Conservation (phyloP, 2,797 vertebrate genomes). For the Rhinichthys osculus region DNA sequence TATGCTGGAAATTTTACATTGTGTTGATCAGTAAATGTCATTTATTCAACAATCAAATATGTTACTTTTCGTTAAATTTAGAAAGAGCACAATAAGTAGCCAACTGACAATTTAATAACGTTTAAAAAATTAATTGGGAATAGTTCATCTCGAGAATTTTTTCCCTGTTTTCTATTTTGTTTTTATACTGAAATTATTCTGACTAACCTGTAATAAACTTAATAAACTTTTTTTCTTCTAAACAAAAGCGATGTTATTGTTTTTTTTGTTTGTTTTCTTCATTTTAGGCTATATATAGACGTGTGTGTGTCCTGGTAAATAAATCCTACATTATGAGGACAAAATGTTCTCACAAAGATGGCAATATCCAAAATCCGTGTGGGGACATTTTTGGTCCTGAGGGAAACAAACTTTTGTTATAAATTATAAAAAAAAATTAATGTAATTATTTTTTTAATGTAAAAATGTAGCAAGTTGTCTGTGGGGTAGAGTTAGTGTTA, state of each 20-base stretch:
- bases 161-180: background rate
- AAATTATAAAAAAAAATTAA: too few species aligned
- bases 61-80: background rate
- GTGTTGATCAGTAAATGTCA: background rate
- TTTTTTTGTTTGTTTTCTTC: background rate
- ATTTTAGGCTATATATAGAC: background rate
- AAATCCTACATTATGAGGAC: too few species aligned
- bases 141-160: background rate
- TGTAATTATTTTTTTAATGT: too few species aligned
- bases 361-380: background rate
- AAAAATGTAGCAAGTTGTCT: background rate
- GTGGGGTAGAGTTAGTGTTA: background rate
- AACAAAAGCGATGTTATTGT: background rate
- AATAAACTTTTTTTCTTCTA: background rate
- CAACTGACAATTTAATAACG: background rate
- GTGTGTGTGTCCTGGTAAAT: too few species aligned
- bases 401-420: too few species aligned
- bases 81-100: background rate
- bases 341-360: background rate
- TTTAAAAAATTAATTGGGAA: background rate
- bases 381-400: background rate
- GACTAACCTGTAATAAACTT: conserved; percentile 24
- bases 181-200: background rate
- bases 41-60: background rate
- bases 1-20: background rate